These are phyloP conservation scores for Pangasianodon hypophthalmus DNA, from an alignment of 2,113 vertebrate genomes.

Conservation along the genomic window DNA sequence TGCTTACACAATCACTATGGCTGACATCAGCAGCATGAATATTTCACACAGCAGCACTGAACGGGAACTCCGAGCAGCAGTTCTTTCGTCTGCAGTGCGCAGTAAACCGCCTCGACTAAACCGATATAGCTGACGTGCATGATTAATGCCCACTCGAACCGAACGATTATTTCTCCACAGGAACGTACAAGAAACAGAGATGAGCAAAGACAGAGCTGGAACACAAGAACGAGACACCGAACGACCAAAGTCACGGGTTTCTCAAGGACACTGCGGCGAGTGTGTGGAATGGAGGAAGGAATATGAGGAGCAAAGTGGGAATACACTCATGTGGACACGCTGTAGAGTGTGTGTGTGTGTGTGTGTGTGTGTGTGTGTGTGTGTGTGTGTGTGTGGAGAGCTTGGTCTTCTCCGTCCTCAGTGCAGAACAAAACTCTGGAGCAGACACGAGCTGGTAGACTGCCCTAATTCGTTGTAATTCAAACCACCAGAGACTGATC, in stretches of 20 bases:
- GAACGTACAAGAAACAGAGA: not conserved
- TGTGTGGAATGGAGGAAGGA: conserved; percentile 24
- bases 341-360: conserved; percentile 7
- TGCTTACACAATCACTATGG: not conserved
- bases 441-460: not conserved
- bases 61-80: not conserved
- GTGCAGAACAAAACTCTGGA: not conserved
- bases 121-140: not conserved
- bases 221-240: not conserved
- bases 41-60: not conserved
- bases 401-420: not conserved
- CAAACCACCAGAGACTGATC: not conserved
- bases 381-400: not conserved
- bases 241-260: conserved; percentile 49
- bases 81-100: not conserved
- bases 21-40: conserved; percentile 26
- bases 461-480: not conserved
- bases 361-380: not conserved
- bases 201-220: not conserved
- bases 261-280: conserved; percentile 57
- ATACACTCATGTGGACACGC: conserved; percentile 26
- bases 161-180: conserved; percentile 3
- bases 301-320: conserved; percentile 28
- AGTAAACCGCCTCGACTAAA: not conserved
- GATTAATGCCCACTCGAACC: conserved; percentile 1